These are phyloP conservation scores for Asbolus verrucosus DNA, from an alignment of 1,140 invertebrate species.

Conservation along the genomic window DNA sequence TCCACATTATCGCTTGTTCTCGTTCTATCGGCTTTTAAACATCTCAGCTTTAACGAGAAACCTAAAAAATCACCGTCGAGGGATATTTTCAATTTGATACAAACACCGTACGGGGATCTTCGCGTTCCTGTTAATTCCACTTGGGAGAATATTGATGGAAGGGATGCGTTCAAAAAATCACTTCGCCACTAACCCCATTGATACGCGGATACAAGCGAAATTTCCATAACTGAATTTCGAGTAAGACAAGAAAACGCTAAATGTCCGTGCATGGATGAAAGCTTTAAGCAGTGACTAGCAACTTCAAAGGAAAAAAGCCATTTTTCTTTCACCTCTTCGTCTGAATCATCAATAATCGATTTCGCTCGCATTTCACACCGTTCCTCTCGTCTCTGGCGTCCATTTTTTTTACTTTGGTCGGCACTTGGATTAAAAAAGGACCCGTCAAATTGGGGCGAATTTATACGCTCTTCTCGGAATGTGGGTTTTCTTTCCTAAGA, in stretches of 20 bases:
- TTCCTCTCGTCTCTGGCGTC: not conserved
- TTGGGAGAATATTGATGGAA: conserved; percentile 21
- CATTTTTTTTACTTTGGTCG: not conserved
- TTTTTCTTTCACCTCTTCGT: not conserved
- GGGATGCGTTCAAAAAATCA: too few relatives aligned
- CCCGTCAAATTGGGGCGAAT: conserved; percentile 2
- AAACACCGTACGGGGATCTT: conserved; percentile 16
- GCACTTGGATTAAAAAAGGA: too few relatives aligned
- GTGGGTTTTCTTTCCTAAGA: conserved; percentile 1
- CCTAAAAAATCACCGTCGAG: conserved; percentile 14
- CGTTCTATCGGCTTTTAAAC: conserved; percentile 24
- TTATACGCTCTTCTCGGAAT: conserved; percentile 13
- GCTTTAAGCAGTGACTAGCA: too few relatives aligned
- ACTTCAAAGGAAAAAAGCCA: conserved; percentile 6
- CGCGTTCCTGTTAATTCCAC: conserved; percentile 20
- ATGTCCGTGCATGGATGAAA: too few relatives aligned
- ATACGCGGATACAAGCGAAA: not conserved
- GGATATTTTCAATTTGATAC: conserved; percentile 34
- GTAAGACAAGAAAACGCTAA: too few relatives aligned
- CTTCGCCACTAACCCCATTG: too few relatives aligned
- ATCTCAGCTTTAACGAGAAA: conserved; percentile 34
- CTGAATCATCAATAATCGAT: conserved; percentile 19
- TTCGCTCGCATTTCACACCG: not conserved
- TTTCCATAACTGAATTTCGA: not conserved
- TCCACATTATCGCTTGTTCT: conserved; percentile 34